A percentile compares a stretch with the other conserved stretches of the same genome.
phyloP scores from a whole-genome alignment of 2,797 vertebrate genomes.

The Cossypha polioptera region DNA sequence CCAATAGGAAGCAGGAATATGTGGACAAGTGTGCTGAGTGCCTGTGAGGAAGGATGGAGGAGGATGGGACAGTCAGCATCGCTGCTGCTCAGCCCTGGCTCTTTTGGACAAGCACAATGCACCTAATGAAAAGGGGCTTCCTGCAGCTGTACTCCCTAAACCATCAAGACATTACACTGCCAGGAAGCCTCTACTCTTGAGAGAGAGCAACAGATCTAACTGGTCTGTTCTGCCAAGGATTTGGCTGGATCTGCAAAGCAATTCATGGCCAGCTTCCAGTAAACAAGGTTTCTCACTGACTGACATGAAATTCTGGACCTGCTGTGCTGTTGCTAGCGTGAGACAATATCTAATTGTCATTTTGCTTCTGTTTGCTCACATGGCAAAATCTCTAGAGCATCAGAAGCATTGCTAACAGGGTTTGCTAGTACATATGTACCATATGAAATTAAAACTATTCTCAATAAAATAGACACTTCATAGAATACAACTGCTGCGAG shows the following conservation, averaged over 20 bases:
- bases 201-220: constrained; percentile 29
- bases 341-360: constrained; percentile 55
- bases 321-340: constrained; percentile 22
- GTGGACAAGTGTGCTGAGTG: not conserved
- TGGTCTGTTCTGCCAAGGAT: constrained; percentile 27
- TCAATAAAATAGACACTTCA: not conserved
- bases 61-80: not conserved
- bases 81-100: not conserved
- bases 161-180: not conserved
- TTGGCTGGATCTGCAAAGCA: constrained; percentile 23
- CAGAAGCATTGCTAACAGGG: not conserved
- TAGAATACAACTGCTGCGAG: not conserved
- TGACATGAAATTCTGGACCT: constrained; percentile 47
- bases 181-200: not conserved
- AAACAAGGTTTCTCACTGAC: constrained; percentile 42
- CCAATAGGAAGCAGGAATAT: not conserved
- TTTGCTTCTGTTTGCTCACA: constrained; percentile 36
- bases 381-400: not conserved
- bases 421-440: not conserved
- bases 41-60: not conserved
- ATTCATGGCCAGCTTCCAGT: constrained; percentile 28
- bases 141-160: not conserved
- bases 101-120: not conserved
- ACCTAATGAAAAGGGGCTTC: not conserved
- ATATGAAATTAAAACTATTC: not conserved